phyloP scores from a whole-genome alignment of 2,113 vertebrate genomes.

The Stictonetta naevosa region DNA sequence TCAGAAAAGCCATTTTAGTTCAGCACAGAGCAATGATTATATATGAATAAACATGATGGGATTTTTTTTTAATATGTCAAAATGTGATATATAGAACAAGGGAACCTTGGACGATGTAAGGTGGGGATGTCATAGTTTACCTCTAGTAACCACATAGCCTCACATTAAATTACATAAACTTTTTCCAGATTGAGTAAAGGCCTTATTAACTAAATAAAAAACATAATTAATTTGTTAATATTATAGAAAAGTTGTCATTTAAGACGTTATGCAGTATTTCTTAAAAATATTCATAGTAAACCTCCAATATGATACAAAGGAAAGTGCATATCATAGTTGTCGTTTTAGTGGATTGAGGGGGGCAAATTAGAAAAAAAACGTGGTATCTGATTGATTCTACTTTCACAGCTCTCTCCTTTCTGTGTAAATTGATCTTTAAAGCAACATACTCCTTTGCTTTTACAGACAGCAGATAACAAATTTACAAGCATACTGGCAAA shows the following conservation, averaged over 20 bases:
- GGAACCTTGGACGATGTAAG: background rate
- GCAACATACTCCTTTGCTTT: background rate
- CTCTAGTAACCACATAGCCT: background rate
- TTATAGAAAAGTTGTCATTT: slow-evolving; percentile 20
- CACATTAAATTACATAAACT: background rate
- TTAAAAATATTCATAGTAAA: background rate
- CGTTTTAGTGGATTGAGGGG: background rate
- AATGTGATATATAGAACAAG: background rate
- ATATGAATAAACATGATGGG: background rate
- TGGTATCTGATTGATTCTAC: background rate
- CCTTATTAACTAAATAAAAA: background rate
- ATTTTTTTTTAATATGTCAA: background rate
- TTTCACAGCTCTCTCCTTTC: background rate
- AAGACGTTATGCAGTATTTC: slow-evolving; percentile 17
- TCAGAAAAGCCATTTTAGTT: background rate
- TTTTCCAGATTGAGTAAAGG: slow-evolving; percentile 17
- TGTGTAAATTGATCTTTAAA: background rate
- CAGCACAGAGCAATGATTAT: background rate
- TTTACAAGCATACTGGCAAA: background rate
- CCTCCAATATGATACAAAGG: background rate
- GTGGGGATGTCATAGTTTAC: background rate
- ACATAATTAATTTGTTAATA: slow-evolving; percentile 48
- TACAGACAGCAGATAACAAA: background rate
- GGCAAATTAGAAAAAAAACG: background rate
- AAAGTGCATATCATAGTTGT: background rate